These are phyloP conservation scores for Heteronetta atricapilla DNA, from an alignment of 2,113 vertebrate species.

Conservation along the genomic window DNA sequence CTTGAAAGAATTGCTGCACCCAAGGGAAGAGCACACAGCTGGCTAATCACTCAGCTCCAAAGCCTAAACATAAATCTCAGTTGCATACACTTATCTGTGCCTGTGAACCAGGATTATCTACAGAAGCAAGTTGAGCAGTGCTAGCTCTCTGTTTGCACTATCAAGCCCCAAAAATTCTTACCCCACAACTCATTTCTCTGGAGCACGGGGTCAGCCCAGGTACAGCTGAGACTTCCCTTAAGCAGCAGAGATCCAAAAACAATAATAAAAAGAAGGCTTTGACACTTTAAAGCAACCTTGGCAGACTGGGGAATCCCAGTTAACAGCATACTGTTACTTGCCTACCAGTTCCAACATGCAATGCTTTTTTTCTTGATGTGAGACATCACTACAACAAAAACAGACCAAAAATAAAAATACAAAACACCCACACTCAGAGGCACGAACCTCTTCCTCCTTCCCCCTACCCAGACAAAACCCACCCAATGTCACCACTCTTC, in stretches of 20 bases:
- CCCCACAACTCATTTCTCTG: background rate
- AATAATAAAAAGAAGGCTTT: background rate
- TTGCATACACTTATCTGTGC: background rate
- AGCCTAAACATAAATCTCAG: background rate
- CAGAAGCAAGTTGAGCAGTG: background rate
- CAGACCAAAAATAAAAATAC: background rate
- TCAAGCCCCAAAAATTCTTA: background rate
- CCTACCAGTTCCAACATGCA: background rate
- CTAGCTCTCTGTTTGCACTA: background rate
- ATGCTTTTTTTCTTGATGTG: background rate
- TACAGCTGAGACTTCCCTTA: background rate
- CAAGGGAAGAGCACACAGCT: background rate
- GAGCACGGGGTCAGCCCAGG: background rate
- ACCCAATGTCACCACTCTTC: background rate
- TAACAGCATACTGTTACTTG: background rate
- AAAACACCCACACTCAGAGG: background rate
- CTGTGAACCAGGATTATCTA: conserved; percentile 5
- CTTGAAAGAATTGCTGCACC: background rate
- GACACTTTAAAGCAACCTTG: background rate
- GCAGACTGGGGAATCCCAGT: background rate
- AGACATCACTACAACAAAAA: background rate
- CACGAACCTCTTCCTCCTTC: background rate
- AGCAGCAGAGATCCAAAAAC: background rate
- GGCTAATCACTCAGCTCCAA: background rate
- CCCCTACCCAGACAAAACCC: background rate